Evolutionary conservation across 2,888 invertebrate genomes (phyloP).

Genomic region (Steinernema scapterisci): DNA sequence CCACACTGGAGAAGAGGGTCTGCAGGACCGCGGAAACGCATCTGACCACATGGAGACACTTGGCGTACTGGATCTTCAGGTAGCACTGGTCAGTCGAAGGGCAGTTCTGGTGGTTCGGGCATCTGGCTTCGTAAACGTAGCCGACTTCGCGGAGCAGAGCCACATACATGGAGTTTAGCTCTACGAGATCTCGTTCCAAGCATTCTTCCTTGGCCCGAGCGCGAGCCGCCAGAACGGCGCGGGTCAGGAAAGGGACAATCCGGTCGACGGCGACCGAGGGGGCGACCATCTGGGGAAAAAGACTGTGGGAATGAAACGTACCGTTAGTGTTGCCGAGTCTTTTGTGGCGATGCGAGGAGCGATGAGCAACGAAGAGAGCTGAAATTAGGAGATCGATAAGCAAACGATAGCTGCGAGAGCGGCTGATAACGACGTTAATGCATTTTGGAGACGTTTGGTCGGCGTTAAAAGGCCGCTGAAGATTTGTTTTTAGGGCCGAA

Average conservation of each 20-base stretch:
- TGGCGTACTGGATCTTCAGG: constrained; percentile 8
- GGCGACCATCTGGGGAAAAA: constrained; percentile 3
- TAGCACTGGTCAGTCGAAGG: constrained; percentile 15
- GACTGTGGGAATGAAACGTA: constrained; percentile 16
- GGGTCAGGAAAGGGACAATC: constrained; percentile 4
- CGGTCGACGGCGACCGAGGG: constrained; percentile 20
- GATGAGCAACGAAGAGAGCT: constrained; percentile 29
- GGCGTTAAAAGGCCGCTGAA: background rate
- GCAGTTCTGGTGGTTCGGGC: background rate
- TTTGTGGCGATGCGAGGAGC: constrained; percentile 30
- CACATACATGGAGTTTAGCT: background rate
- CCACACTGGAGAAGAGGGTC: constrained; percentile 6
- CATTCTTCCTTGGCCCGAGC: background rate
- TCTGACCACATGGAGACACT: constrained; percentile 10
- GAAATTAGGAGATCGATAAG: constrained; percentile 32
- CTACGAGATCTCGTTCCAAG: constrained; percentile 14
- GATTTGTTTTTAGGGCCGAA: background rate
- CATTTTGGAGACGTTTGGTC: background rate
- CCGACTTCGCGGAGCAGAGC: constrained; percentile 1
- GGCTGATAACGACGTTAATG: constrained; percentile 24
- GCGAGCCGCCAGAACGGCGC: background rate
- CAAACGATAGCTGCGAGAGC: background rate
- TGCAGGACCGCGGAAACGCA: constrained; percentile 16
- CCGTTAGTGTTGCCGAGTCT: constrained; percentile 27
- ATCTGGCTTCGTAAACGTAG: constrained; percentile 21